Base-by-base conservation (phyloP, 1,140 invertebrate species). In the Araneus ventricosus region DNA sequence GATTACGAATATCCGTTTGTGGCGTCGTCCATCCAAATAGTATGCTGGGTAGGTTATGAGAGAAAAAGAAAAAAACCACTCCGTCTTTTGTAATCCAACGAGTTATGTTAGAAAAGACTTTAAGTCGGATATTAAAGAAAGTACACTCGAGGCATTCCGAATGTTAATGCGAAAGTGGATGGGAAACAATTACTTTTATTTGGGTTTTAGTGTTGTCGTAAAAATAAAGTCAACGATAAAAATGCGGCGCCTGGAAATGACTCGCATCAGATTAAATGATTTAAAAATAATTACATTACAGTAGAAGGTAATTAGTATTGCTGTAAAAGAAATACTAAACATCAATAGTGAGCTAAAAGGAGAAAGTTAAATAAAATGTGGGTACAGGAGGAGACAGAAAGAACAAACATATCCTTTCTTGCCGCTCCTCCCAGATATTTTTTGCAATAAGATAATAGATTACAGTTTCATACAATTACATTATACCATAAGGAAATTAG, bases 1-100 rank as follows among this genome's bases (percentile, higher is more conserved):
- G 70, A 75, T 75, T 75, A 75, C 70, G 70, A 75, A 75, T 75
- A 75, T 75, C 34, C 70, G 30, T 75, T 75, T 34, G 70, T 63
- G 59, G 59, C 59, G 70, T 75, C 70, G 27, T 27, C n/a, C n/a
- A 30, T 30, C 27, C 70, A 75, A 34, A 34, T 17, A 30, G 10
- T 75, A 75, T 14, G 37, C 30, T 24, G 6, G 20, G 4, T 30
- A 5, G 10, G 63, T n/a, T 67, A 27, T 14, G 63, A 30, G n/a
- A n/a, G 20, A 20, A 4, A 34, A 37, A 75, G 4, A 37, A 75
- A 37, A 75, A 70, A 75, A 75, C 30, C 20, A 5, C 30, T 17
- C 70, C 34, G 17, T 17, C 34, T 34, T 75, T 37, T 30, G 70
- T 75, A 30, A 75, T 37, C 20, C 17, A 34, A 75, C 34, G 70